Evolutionary conservation across 53 echinoderm and acorn worm species (phyloP), one percentile per base, ranked within the genome.

Genomic region (Paelopatides confundens): DNA sequence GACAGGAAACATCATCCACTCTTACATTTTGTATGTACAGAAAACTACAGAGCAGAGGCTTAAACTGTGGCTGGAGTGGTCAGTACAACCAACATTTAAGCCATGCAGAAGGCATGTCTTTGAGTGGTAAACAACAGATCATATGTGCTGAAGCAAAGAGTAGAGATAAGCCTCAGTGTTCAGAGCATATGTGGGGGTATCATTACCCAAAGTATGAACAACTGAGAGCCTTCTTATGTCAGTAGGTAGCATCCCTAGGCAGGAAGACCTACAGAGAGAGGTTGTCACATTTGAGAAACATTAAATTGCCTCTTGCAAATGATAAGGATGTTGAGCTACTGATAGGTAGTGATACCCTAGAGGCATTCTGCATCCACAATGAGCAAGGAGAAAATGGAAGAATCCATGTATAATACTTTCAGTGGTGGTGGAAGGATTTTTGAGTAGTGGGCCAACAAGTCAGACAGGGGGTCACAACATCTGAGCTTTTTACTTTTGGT

Each of bases 311-410:
- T 36, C 92, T 88, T 48, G 51, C 88, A 35, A 31, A 76, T n/a
- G 52, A 28, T 14, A 66, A 52, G 29, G 62, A 82, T 69, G 87
- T 90, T 37, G 64, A 26, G 21, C 66, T 90, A 32, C 87, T 93
- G 17, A 93, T 90, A 17, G 90, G 90, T 17, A 82, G 93, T 18
- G 90, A 93, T 58, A 76, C 69, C n/a, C 93, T 87, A 46, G 93
- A 93, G 63, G 90, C 93, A 51, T 90, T 90, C 30, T 90, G 93
- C 85, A 85, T 90, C 29, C 35, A 76, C 35, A 90, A 90, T 29
- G 90, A 93, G 62, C 64, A 48, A 65, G 85, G 17, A 85, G 88
- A 38, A 32, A 28, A 28, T 11, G 66, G 5, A 71, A 18, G 39
- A 7, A 39, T 35, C 36, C 36, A 5, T 71, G 3, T 18, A 38